These are phyloP conservation scores for Mellilla xanthometata DNA, from an alignment of 2,888 invertebrate species.

Conservation along the genomic window DNA sequence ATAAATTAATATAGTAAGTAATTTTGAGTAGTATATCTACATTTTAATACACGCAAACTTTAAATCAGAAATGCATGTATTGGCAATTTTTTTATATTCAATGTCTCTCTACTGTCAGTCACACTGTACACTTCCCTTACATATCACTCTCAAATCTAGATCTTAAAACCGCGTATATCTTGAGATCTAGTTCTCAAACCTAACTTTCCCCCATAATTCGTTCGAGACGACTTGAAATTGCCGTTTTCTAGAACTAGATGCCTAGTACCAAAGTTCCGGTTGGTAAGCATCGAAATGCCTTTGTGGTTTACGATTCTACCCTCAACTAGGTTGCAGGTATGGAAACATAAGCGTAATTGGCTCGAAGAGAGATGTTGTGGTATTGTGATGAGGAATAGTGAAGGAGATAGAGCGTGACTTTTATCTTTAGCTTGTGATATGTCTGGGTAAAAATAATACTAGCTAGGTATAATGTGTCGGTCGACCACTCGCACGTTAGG, in stretches of 20 bases:
- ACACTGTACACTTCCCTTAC: background rate
- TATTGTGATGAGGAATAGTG: too few species aligned
- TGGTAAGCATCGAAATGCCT: constrained; percentile 50
- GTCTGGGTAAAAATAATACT: too few species aligned
- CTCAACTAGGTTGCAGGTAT: constrained; percentile 44
- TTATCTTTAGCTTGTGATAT: too few species aligned
- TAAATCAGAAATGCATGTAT: too few species aligned
- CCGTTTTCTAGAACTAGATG: constrained; percentile 41
- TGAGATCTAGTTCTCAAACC: constrained; percentile 41
- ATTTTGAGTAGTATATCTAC: too few species aligned
- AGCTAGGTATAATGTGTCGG: too few species aligned
- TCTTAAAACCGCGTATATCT: constrained; percentile 19
- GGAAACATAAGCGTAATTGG: constrained; percentile 32
- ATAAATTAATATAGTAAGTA: too few species aligned
- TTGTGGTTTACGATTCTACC: constrained; percentile 53
- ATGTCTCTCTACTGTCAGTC: too few species aligned
- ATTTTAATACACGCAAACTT: too few species aligned
- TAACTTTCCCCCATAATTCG: constrained; percentile 54
- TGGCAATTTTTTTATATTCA: too few species aligned
- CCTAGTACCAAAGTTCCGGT: constrained; percentile 48
- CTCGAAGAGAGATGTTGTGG: constrained; percentile 9
- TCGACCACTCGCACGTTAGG: too few species aligned
- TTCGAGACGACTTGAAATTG: constrained; percentile 42
- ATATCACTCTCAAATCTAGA: background rate
- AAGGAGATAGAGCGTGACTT: constrained; percentile 6